These are phyloP conservation scores for Miichthys miiuy DNA, from an alignment of 2,797 vertebrate species.

Conservation along the genomic window DNA sequence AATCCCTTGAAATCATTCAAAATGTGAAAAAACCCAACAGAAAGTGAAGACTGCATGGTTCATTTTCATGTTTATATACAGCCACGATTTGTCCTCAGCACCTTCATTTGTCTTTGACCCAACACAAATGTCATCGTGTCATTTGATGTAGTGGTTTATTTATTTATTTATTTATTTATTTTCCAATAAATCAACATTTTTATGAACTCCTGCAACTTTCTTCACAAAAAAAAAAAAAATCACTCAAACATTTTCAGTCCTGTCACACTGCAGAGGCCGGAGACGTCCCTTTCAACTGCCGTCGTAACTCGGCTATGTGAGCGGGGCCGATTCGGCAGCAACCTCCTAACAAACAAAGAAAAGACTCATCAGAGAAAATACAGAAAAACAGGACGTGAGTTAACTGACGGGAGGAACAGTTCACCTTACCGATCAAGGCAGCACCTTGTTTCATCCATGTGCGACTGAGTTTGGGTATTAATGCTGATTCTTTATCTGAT, in stretches of 20 bases:
- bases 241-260: neutral
- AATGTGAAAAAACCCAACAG: constrained; percentile 53
- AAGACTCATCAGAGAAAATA: neutral
- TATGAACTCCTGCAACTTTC: constrained; percentile 39
- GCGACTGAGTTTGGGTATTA: constrained; percentile 65
- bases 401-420: neutral
- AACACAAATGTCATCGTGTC: constrained; percentile 51
- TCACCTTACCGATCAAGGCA: constrained; percentile 83
- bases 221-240: neutral
- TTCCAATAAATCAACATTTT: constrained; percentile 80
- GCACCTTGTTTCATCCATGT: constrained; percentile 85
- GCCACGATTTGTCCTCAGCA: constrained; percentile 36
- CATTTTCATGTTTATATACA: constrained; percentile 54
- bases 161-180: constrained; percentile 72
- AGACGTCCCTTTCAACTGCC: constrained; percentile 57
- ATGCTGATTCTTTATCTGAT: constrained; percentile 31
- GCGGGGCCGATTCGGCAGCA: constrained; percentile 84
- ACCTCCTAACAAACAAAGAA: constrained; percentile 78
- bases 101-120: constrained; percentile 45
- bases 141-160: constrained; percentile 62
- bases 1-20: constrained; percentile 17
- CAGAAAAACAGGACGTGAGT: neutral
- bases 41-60: constrained; percentile 65
- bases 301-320: constrained; percentile 77
- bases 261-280: neutral